Conservation (phyloP, 2,113 vertebrate species). For the Pandion haliaetus region DNA sequence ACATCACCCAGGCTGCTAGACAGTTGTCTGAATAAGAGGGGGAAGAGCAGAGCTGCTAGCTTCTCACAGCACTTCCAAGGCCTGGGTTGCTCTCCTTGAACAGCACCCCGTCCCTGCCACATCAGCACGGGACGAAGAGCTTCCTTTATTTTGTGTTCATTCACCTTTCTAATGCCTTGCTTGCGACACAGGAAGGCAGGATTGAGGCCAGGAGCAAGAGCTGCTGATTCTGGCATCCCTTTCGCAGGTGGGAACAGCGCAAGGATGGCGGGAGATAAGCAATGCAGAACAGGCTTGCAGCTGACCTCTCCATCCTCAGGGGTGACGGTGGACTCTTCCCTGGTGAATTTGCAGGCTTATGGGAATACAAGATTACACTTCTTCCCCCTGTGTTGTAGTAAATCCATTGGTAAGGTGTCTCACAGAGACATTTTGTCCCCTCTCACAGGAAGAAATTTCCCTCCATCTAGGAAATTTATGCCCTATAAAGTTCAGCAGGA, state of each 20-base stretch:
- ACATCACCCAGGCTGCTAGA: background rate
- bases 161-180: background rate
- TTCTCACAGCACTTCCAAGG: background rate
- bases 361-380: background rate
- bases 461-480: constrained; percentile 36
- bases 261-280: background rate
- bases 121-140: rapidly evolving
- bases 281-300: background rate
- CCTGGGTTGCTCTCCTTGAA: background rate
- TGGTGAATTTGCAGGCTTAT: background rate
- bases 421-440: background rate
- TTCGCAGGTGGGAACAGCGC: background rate
- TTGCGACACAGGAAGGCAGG: background rate
- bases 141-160: background rate
- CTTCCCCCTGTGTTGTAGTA: background rate
- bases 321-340: background rate
- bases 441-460: background rate
- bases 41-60: background rate
- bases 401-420: background rate
- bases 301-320: background rate
- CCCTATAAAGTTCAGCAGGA: constrained; percentile 37
- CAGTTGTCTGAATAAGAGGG: background rate
- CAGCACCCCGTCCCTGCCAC: background rate
- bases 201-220: background rate
- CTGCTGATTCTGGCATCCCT: background rate